phyloP scores from a whole-genome alignment of 2,113 vertebrate genomes.

The Zapornia atra region DNA sequence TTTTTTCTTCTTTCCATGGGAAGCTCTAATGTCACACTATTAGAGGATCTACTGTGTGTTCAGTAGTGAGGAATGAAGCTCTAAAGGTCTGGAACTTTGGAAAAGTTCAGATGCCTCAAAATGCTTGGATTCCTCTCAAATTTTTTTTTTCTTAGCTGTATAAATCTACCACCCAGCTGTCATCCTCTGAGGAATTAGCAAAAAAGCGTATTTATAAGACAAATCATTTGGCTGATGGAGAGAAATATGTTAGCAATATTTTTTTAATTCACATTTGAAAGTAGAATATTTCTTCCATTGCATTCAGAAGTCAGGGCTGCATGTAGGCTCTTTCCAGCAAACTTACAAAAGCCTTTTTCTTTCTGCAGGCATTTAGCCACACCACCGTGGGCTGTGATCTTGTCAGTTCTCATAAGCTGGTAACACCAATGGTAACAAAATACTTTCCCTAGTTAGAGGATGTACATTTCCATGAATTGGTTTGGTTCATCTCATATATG shows the following conservation, averaged over 20 bases:
- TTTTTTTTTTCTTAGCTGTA: constrained; percentile 45
- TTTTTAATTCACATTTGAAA: constrained; percentile 61
- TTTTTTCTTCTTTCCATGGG: background rate
- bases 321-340: constrained; percentile 51
- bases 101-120: constrained; percentile 61
- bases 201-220: constrained; percentile 44
- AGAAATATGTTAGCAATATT: constrained; percentile 54
- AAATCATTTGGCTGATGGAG: constrained; percentile 41
- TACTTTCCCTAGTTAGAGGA: constrained; percentile 59
- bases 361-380: constrained; percentile 54
- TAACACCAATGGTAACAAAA: constrained; percentile 68
- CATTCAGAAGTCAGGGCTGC: constrained; percentile 33
- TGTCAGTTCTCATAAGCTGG: constrained; percentile 70
- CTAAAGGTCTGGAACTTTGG: constrained; percentile 55
- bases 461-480: constrained; percentile 58
- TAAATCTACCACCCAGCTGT: constrained; percentile 68
- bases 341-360: constrained; percentile 70
- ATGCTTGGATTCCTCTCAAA: constrained; percentile 55
- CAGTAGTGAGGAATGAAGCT: constrained; percentile 47
- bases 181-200: constrained; percentile 55
- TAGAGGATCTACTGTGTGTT: constrained; percentile 47
- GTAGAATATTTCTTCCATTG: constrained; percentile 59
- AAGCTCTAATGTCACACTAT: background rate
- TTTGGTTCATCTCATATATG: constrained; percentile 51
- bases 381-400: constrained; percentile 58